A percentile compares a stretch with the other conserved stretches of the same genome.
phyloP scores from a whole-genome alignment of 2,888 invertebrate species.

The Nomada goodeniana region DNA sequence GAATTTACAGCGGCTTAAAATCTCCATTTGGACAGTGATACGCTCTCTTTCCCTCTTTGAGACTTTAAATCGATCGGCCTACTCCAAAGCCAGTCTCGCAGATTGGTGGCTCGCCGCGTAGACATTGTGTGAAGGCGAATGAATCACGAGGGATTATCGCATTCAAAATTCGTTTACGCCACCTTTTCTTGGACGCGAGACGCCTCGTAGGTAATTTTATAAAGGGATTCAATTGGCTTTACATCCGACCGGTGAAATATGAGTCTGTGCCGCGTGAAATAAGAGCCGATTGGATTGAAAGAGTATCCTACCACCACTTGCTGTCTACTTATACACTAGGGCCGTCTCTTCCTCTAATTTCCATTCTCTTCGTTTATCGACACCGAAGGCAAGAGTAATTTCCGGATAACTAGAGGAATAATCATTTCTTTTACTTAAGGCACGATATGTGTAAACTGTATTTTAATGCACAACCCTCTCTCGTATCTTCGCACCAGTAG shows the following conservation, averaged over 20 bases:
- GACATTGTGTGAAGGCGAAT: slow-evolving; percentile 66
- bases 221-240: slow-evolving; percentile 81
- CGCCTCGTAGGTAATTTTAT: slow-evolving; percentile 77
- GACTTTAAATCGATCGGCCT: slow-evolving; percentile 40
- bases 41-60: slow-evolving; percentile 25
- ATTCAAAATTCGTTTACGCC: slow-evolving; percentile 77
- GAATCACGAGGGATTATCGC: slow-evolving; percentile 77
- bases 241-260: slow-evolving; percentile 79
- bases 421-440: too few relatives aligned
- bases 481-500: too few relatives aligned
- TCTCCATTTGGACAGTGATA: slow-evolving; percentile 23
- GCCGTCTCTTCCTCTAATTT: slow-evolving; percentile 20
- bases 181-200: slow-evolving; percentile 57
- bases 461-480: too few relatives aligned
- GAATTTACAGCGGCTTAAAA: slow-evolving; percentile 39
- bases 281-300: slow-evolving; percentile 81
- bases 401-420: too few relatives aligned
- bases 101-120: slow-evolving; percentile 47
- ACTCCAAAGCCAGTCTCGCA: slow-evolving; percentile 7
- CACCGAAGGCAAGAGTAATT: too few relatives aligned
- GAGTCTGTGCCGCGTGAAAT: slow-evolving; percentile 80
- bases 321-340: slow-evolving; percentile 75
- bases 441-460: too few relatives aligned
- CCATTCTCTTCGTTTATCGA: slow-evolving; percentile 1
- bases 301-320: slow-evolving; percentile 77